Conservation (phyloP, 1,140 invertebrate species). For the Tetramorium parvispinum region DNA sequence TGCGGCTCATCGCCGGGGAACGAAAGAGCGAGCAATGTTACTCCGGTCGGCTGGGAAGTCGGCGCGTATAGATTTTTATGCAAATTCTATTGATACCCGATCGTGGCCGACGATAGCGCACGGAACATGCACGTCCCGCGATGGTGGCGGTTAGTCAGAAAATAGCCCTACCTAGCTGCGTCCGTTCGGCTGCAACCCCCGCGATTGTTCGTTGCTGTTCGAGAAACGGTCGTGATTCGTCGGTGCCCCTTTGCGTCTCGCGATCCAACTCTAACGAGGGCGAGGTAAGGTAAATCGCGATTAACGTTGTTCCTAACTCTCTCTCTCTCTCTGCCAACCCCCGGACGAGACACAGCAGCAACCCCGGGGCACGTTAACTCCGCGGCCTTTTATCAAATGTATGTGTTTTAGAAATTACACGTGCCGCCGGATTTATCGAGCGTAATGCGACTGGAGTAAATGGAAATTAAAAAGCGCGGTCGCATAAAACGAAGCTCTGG, state of each 20-base stretch:
- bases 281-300: constrained; percentile 64
- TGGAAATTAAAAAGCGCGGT: constrained; percentile 37
- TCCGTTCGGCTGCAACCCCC: neutral
- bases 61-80: constrained; percentile 85
- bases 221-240: constrained; percentile 63
- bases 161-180: constrained; percentile 68
- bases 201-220: constrained; percentile 61
- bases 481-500: constrained; percentile 1
- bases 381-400: constrained; percentile 66
- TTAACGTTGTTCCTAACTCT: constrained; percentile 53
- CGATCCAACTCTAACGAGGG: constrained; percentile 37
- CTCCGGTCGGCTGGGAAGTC: constrained; percentile 67
- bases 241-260: constrained; percentile 36
- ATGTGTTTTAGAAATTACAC: constrained; percentile 73
- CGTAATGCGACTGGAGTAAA: constrained; percentile 45
- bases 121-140: constrained; percentile 81
- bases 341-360: constrained; percentile 49
- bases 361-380: constrained; percentile 44
- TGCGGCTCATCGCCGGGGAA: constrained; percentile 64
- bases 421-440: constrained; percentile 67
- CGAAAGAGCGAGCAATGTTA: constrained; percentile 77
- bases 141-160: constrained; percentile 77
- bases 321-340: neutral
- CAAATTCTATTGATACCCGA: constrained; percentile 85
- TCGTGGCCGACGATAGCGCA: constrained; percentile 82